phyloP scores from a whole-genome alignment of 2,113 vertebrate genomes.

The Recurvirostra avosetta region DNA sequence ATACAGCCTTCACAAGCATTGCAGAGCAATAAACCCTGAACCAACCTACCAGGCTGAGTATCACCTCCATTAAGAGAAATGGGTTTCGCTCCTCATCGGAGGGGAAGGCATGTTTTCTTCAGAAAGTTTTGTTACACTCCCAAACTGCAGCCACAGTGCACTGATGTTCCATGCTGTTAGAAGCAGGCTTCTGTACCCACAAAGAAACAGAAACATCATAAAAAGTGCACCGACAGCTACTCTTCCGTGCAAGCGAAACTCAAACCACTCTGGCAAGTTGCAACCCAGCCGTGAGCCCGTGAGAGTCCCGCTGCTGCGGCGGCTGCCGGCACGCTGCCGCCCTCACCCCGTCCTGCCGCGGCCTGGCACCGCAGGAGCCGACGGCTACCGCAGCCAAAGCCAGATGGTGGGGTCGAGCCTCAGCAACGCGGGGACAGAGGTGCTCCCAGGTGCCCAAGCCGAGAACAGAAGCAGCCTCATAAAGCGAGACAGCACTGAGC shows the following conservation, averaged over 20 bases:
- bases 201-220: background rate
- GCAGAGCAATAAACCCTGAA: background rate
- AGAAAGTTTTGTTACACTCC: background rate
- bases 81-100: background rate
- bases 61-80: constrained; percentile 69
- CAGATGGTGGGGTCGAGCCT: background rate
- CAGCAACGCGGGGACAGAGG: accelerated
- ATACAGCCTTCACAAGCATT: background rate
- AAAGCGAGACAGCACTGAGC: background rate
- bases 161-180: background rate
- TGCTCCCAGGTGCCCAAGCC: background rate
- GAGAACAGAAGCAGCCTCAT: background rate
- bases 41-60: constrained; percentile 70
- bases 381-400: background rate
- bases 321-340: background rate
- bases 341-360: accelerated
- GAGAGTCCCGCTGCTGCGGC: too few species aligned
- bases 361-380: background rate
- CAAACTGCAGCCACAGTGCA: background rate
- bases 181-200: background rate
- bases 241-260: background rate
- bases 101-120: background rate
- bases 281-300: background rate
- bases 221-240: background rate
- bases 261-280: background rate